phyloP scores from a whole-genome alignment of 2,888 invertebrate genomes.

The Choreutis nemorana region DNA sequence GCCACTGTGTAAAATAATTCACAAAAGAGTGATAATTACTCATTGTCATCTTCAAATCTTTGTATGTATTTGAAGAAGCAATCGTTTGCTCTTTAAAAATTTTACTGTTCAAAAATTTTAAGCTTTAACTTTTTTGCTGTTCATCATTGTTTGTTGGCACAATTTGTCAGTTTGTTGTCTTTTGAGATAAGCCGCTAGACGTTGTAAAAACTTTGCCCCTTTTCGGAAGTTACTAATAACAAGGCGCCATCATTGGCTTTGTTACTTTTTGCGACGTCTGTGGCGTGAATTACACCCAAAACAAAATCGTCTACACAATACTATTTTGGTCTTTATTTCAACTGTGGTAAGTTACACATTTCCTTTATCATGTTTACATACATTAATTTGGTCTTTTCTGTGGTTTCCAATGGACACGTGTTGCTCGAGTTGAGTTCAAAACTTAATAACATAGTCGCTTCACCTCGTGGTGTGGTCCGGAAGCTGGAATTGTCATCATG shows the following conservation, averaged over 20 bases:
- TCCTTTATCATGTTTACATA: slow-evolving; percentile 8
- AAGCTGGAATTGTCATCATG: slow-evolving; percentile 45
- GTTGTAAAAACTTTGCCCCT: slow-evolving; percentile 36
- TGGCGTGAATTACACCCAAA: slow-evolving; percentile 32
- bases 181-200: slow-evolving; percentile 43
- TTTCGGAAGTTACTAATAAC: slow-evolving; percentile 62
- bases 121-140: slow-evolving; percentile 22
- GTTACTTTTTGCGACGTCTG: slow-evolving; percentile 26
- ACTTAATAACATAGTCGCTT: slow-evolving; percentile 31
- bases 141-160: slow-evolving; percentile 44
- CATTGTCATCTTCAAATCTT: no score
- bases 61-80: no score
- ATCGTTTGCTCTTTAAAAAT: no score
- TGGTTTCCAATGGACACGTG: slow-evolving; percentile 36
- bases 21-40: no score
- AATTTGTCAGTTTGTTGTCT: slow-evolving; percentile 60
- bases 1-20: no score
- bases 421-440: slow-evolving; percentile 21
- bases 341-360: slow-evolving; percentile 8
- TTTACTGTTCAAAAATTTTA: no score
- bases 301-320: slow-evolving; percentile 9
- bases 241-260: slow-evolving; percentile 58
- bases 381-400: slow-evolving; percentile 21
- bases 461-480: slow-evolving; percentile 49
- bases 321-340: slow-evolving; percentile 17